Evolutionary conservation across 2,113 vertebrate species (phyloP), one percentile per base, ranked within the genome.

Genomic region (Grantiella picta): DNA sequence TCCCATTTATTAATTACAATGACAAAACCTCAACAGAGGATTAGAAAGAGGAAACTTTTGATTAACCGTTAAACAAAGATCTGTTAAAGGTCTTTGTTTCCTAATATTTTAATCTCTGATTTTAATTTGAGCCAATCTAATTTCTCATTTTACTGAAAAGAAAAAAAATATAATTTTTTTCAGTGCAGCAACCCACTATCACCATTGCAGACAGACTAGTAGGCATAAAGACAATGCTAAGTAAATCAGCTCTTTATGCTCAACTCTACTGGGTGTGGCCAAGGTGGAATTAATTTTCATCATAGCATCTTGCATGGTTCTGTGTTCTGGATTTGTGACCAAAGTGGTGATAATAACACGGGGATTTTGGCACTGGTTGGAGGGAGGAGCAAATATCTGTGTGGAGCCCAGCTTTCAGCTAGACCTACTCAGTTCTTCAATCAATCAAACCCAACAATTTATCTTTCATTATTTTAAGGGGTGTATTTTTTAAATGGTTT

Each of bases 401-500:
- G 16, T 53, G 64, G 21, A 85, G 31, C 9, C 75, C 22, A n/a
- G 15, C 3, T 45, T 52, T 10, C 12, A 57, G 10, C 16, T 88
- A 10, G 3, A 5, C 6, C 54, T 68, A 50, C 11, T 12, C 21
- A 59, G 12, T 42, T n/a, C 3, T 2, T n/a, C 11, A 49, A 33
- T 35, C 27, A 40, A 54, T 63, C 29, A 25, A 69, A 7, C 8
- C 9, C 15, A 49, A 10, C 5, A 25, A 18, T 24, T 81, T 1
- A 28, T 23, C 7, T 77, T 82, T 75, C 5, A 33, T 45, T 65
- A 40, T 60, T 61, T 77, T 53, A 79, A 45, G 7, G 12, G 2
- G 1, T 6, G 10, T 1, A 0, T 4, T 11, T 64, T 72, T 35
- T 4, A 10, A 21, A 14, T 27, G 17, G 11, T 3, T 5, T 23